These are phyloP conservation scores for Paramisgurnus dabryanus DNA, from an alignment of 2,113 vertebrate genomes.

Conservation along the genomic window DNA sequence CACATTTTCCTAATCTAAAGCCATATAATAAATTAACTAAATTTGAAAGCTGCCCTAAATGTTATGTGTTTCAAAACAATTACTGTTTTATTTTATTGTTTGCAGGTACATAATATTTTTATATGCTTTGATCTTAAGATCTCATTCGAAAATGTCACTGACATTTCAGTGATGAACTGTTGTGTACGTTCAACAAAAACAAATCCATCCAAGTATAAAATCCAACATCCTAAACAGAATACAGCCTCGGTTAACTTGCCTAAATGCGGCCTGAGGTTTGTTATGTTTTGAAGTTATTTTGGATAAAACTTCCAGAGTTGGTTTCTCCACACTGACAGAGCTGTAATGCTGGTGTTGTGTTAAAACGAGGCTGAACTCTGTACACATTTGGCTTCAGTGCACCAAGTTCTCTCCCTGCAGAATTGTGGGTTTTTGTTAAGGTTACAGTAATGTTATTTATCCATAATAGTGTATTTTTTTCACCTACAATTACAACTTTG, in stretches of 20 bases:
- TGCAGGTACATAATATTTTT: not conserved
- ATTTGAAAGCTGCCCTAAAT: no score
- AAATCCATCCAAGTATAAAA: slow-evolving; percentile 12
- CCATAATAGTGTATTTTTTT: slow-evolving; percentile 16
- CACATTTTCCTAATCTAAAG: not conserved
- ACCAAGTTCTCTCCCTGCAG: slow-evolving; percentile 61
- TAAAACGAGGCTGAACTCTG: slow-evolving; percentile 71
- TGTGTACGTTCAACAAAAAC: not conserved
- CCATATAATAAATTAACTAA: not conserved
- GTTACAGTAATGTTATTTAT: slow-evolving; percentile 28
- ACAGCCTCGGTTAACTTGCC: slow-evolving; percentile 16
- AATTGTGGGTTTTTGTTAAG: slow-evolving; percentile 53
- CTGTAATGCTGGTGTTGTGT: slow-evolving; percentile 63
- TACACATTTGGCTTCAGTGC: slow-evolving; percentile 66
- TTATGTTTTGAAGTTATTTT: slow-evolving; percentile 50
- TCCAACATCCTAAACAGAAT: slow-evolving; percentile 43
- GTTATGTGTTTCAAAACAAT: no score
- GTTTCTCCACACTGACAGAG: slow-evolving; percentile 57
- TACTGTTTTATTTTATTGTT: not conserved
- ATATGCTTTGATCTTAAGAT: not conserved
- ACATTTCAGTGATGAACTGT: not conserved
- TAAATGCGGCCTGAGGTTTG: slow-evolving; percentile 41
- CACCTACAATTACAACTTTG: slow-evolving; percentile 16
- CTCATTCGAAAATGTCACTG: not conserved
- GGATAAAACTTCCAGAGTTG: slow-evolving; percentile 62